Evolutionary conservation across 2,113 vertebrate genomes (phyloP).

Genomic region (Vanacampus margaritifer): DNA sequence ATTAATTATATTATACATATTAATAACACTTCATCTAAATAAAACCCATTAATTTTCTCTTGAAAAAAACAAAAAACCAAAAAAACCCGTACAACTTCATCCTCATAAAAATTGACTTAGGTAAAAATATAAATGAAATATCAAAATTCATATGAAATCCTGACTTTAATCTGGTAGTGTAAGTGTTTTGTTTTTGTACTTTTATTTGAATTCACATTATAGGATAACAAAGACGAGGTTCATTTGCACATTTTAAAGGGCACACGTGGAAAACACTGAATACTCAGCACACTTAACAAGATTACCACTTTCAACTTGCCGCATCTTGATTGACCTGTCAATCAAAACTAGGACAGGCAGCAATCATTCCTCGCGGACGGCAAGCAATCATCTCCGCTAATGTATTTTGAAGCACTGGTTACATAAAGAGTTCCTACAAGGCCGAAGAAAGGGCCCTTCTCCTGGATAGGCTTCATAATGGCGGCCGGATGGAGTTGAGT

Average conservation of each 20-base stretch:
- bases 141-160: too few species aligned
- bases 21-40: too few species aligned
- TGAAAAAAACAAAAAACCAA: too few species aligned
- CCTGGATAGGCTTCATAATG: conserved; percentile 49
- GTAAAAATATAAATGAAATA: too few species aligned
- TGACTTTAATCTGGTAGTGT: too few species aligned
- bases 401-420: conserved; percentile 39
- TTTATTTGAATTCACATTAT: too few species aligned
- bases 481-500: conserved; percentile 46
- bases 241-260: neutral
- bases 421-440: conserved; percentile 54
- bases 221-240: too few species aligned
- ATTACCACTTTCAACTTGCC: neutral
- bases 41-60: too few species aligned
- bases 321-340: neutral
- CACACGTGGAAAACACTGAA: neutral
- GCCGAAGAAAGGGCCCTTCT: conserved; percentile 18
- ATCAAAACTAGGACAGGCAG: neutral
- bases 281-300: neutral
- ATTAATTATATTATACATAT: too few species aligned
- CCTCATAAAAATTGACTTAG: too few species aligned
- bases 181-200: too few species aligned
- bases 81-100: too few species aligned
- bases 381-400: neutral
- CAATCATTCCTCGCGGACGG: neutral